Conservation (phyloP, 2,888 invertebrate genomes). For the Cephonodes hylas region DNA sequence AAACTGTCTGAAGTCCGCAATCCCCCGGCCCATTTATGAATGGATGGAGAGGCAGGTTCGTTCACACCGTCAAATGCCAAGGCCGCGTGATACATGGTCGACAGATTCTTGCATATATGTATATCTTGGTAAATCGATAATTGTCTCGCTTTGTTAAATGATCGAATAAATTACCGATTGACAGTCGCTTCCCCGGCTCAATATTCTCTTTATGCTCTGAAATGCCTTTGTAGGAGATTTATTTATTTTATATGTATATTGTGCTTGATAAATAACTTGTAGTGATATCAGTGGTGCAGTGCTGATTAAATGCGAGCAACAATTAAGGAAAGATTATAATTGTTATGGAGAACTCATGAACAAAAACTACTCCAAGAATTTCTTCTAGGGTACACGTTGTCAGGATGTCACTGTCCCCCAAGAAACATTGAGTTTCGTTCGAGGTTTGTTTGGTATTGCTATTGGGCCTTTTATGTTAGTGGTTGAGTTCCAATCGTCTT, state of each 20-base stretch:
- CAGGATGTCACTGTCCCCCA: too few species aligned
- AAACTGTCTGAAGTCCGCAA: neutral
- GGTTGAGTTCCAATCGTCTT: too few species aligned
- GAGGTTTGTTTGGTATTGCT: too few species aligned
- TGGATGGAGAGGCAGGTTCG: constrained; percentile 9
- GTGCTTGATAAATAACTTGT: too few species aligned
- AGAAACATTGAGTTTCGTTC: too few species aligned
- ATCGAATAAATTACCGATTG: neutral
- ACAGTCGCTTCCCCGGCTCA: neutral
- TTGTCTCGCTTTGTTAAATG: neutral
- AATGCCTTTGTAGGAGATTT: neutral
- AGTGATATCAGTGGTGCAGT: too few species aligned
- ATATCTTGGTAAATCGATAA: neutral
- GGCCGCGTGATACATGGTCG: constrained; percentile 7
- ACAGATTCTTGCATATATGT: constrained; percentile 5
- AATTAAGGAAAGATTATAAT: too few species aligned
- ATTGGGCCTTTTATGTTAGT: too few species aligned
- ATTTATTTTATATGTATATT: neutral
- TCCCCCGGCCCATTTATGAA: neutral
- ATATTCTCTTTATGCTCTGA: neutral
- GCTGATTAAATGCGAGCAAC: too few species aligned
- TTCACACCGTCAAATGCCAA: constrained; percentile 21
- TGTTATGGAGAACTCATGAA: too few species aligned
- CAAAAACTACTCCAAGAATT: too few species aligned
- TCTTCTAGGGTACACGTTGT: too few species aligned